phyloP scores from a whole-genome alignment of 2,797 vertebrate genomes.

The Sebastes iracundus region DNA sequence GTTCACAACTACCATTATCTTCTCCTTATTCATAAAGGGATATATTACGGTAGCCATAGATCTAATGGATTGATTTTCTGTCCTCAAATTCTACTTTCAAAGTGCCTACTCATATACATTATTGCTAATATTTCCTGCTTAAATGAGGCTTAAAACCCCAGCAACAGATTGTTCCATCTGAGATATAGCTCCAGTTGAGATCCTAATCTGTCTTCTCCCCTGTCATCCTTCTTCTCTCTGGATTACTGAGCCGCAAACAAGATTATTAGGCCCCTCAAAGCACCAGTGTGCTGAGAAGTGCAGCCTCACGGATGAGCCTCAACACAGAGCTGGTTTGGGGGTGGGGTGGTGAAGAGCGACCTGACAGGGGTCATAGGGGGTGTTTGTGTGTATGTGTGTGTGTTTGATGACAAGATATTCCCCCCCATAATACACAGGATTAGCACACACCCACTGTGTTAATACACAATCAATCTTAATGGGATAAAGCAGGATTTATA shows the following conservation, averaged over 20 bases:
- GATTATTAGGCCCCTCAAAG: slow-evolving; percentile 71
- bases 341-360: background rate
- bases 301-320: slow-evolving; percentile 48
- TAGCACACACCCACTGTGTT: slow-evolving; percentile 55
- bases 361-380: slow-evolving; percentile 16
- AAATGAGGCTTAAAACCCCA: background rate
- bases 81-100: background rate
- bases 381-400: background rate
- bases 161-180: slow-evolving; percentile 22
- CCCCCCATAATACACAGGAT: slow-evolving; percentile 45
- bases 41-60: background rate
- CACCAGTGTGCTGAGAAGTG: slow-evolving; percentile 62
- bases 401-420: slow-evolving; percentile 35
- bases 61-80: background rate
- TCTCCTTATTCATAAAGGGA: background rate
- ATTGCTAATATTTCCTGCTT: slow-evolving; percentile 11
- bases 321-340: background rate
- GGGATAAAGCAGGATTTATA: slow-evolving; percentile 61
- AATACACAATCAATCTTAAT: slow-evolving; percentile 68
- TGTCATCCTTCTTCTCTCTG: slow-evolving; percentile 62
- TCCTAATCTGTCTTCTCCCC: slow-evolving; percentile 60
- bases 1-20: background rate
- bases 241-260: slow-evolving; percentile 75
- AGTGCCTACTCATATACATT: background rate
- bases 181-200: slow-evolving; percentile 1